Percentiles rank a stretch among this genome's conserved stretches.
Conservation (phyloP, 2,797 vertebrate genomes). For the Lateolabrax maculatus region DNA sequence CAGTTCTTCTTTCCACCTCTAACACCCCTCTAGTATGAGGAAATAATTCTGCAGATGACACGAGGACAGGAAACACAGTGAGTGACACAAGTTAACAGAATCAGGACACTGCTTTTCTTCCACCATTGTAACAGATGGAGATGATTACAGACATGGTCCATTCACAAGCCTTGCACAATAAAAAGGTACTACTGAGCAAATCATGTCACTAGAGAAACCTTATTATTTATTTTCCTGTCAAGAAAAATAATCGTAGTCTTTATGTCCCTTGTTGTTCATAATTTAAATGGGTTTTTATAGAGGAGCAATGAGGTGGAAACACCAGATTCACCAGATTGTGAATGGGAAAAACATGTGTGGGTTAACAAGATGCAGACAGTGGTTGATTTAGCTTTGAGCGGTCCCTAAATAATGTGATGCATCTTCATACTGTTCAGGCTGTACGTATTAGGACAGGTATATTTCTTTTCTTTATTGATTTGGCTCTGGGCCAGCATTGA, state of each 20-base stretch:
- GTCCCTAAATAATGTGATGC: slow-evolving; percentile 53
- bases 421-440: slow-evolving; percentile 29
- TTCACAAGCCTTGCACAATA: not conserved
- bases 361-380: slow-evolving; percentile 25
- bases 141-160: not conserved
- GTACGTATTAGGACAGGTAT: slow-evolving; percentile 34
- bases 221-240: not conserved
- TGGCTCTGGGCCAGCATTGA: slow-evolving; percentile 44
- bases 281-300: not conserved
- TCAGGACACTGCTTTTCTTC: slow-evolving; percentile 1
- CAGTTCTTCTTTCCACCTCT: slow-evolving; percentile 44
- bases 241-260: not conserved
- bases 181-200: slow-evolving; percentile 6
- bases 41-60: slow-evolving; percentile 15
- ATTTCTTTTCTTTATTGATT: slow-evolving; percentile 34
- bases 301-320: not conserved
- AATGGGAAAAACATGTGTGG: slow-evolving; percentile 28
- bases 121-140: slow-evolving; percentile 2
- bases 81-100: slow-evolving; percentile 31
- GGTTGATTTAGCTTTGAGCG: slow-evolving; percentile 33
- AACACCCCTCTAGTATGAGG: not conserved
- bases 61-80: not conserved
- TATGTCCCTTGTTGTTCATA: not conserved
- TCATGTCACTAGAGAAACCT: not conserved
- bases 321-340: not conserved